These are phyloP conservation scores for Dromaius novaehollandiae DNA, from an alignment of 2,113 vertebrate species.

Conservation along the genomic window DNA sequence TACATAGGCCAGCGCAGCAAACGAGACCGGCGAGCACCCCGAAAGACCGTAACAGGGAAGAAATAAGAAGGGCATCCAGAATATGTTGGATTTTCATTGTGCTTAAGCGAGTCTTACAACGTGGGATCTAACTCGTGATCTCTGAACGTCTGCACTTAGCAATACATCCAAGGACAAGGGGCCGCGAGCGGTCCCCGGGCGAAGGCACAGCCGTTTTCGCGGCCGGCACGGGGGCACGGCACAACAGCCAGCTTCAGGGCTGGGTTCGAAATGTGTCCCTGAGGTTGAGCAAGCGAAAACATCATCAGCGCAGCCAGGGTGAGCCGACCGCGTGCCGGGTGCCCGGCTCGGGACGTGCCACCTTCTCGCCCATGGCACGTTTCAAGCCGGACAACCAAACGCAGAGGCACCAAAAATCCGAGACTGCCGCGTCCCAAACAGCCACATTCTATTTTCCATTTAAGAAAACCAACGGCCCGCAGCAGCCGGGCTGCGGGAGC, in stretches of 20 bases:
- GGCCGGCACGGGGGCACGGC: neutral
- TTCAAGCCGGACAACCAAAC: neutral
- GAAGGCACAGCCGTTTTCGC: accelerated
- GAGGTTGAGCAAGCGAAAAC: neutral
- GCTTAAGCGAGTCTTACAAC: neutral
- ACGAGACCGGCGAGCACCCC: neutral
- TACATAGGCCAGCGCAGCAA: neutral
- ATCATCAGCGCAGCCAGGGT: neutral
- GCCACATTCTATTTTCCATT: neutral
- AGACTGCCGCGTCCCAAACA: neutral
- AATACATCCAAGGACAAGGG: accelerated
- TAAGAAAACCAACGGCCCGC: neutral
- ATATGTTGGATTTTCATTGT: accelerated
- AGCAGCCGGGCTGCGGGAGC: neutral
- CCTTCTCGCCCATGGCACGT: accelerated
- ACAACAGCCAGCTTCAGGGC: neutral
- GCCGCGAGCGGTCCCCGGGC: accelerated
- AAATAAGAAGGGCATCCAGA: neutral
- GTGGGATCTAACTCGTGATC: neutral
- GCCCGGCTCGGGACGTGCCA: accelerated
- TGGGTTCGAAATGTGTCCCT: neutral
- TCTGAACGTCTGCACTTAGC: accelerated
- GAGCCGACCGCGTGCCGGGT: neutral
- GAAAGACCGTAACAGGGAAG: accelerated
- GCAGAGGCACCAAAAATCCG: neutral